Conservation (phyloP, 2,888 invertebrate species). For the Pharmacophagus antenor region DNA sequence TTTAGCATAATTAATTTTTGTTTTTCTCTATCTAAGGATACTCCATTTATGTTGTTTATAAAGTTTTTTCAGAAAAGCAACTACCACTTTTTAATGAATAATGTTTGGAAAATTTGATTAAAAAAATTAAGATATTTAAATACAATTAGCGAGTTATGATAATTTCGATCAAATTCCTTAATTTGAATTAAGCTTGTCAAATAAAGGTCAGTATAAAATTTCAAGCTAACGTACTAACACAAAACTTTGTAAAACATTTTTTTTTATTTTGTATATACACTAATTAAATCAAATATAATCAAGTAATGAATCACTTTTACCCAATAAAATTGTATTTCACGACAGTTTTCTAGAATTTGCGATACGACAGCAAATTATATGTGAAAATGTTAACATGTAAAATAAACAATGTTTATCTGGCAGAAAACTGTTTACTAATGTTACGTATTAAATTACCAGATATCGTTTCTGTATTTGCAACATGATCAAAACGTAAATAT, state of each 20-base stretch:
- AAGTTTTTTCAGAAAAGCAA: not conserved
- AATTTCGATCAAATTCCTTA: too few relatives aligned
- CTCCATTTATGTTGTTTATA: not conserved
- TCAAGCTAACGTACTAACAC: too few relatives aligned
- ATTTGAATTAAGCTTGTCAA: too few relatives aligned
- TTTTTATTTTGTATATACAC: too few relatives aligned
- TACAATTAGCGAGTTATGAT: too few relatives aligned
- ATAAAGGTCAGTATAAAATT: too few relatives aligned
- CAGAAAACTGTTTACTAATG: slow-evolving; percentile 27
- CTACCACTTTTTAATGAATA: too few relatives aligned
- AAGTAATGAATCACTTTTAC: not conserved
- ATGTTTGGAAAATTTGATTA: too few relatives aligned
- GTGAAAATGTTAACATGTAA: slow-evolving; percentile 22
- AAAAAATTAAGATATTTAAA: too few relatives aligned
- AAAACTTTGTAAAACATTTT: too few relatives aligned
- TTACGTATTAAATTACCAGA: slow-evolving; percentile 25
- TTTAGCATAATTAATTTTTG: too few relatives aligned
- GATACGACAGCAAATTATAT: slow-evolving; percentile 11
- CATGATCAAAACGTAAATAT: not conserved
- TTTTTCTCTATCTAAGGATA: not conserved
- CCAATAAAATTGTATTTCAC: not conserved
- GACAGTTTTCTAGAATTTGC: slow-evolving; percentile 15
- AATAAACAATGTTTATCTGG: slow-evolving; percentile 27
- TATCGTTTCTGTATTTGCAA: slow-evolving; percentile 14
- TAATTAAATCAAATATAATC: not conserved